phyloP scores from a whole-genome alignment of 2,888 invertebrate genomes.

The Lepidonotus clava region DNA sequence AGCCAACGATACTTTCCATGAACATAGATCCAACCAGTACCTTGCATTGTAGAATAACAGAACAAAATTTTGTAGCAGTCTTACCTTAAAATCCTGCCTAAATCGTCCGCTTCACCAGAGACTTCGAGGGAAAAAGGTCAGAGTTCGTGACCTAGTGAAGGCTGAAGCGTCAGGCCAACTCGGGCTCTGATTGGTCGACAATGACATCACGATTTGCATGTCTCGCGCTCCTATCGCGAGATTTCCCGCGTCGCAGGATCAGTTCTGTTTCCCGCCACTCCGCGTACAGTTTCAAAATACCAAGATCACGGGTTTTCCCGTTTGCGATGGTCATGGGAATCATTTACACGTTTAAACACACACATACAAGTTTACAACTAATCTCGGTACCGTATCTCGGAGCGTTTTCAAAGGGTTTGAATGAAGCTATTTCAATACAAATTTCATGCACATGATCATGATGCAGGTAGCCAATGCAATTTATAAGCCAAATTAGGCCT shows the following conservation, averaged over 20 bases:
- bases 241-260: not conserved
- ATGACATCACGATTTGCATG: slow-evolving; percentile 66
- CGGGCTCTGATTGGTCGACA: slow-evolving; percentile 70
- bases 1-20: not conserved
- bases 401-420: too few relatives aligned
- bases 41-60: not conserved
- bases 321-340: too few relatives aligned
- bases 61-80: not conserved
- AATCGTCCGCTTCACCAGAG: slow-evolving; percentile 20
- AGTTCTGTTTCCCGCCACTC: too few relatives aligned
- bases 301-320: too few relatives aligned
- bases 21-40: not conserved
- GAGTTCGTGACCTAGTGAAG: slow-evolving; percentile 57
- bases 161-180: slow-evolving; percentile 56
- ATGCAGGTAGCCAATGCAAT: too few relatives aligned
- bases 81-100: slow-evolving; percentile 43
- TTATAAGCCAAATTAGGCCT: too few relatives aligned
- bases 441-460: too few relatives aligned
- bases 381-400: too few relatives aligned
- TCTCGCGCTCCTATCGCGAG: slow-evolving; percentile 20
- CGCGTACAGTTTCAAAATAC: too few relatives aligned
- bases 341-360: too few relatives aligned
- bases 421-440: too few relatives aligned
- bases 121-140: slow-evolving; percentile 54
- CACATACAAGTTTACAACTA: too few relatives aligned